phyloP scores from a whole-genome alignment of 1,140 invertebrate genomes.

The Heterodera carotae region DNA sequence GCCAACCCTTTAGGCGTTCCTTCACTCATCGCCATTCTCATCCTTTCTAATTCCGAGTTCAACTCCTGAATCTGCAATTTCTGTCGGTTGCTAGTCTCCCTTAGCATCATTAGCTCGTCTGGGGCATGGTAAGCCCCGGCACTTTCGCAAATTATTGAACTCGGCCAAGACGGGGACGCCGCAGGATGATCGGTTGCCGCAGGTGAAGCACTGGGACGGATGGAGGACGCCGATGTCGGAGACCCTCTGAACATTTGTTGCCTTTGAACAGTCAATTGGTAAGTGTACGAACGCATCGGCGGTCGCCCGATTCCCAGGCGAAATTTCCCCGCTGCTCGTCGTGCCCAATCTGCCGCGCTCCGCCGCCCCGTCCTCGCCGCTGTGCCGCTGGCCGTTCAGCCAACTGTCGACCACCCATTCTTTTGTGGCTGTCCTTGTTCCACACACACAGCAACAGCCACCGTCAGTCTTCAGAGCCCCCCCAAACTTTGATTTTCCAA shows the following conservation, averaged over 20 bases:
- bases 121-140: conserved; percentile 14
- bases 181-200: not conserved
- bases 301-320: not conserved
- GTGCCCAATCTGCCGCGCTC: not conserved
- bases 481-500: not conserved
- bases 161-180: conserved; percentile 24
- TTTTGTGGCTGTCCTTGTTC: conserved; percentile 4
- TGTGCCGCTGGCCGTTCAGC: conserved; percentile 24
- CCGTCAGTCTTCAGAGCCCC: not conserved
- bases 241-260: not conserved
- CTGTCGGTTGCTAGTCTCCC: conserved; percentile 46
- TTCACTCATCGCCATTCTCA: conserved; percentile 15
- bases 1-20: not conserved
- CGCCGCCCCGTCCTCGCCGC: not conserved
- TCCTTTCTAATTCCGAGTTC: conserved; percentile 9
- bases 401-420: conserved; percentile 32
- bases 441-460: not conserved
- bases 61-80: conserved; percentile 45
- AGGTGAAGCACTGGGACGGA: not conserved
- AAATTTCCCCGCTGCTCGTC: not conserved
- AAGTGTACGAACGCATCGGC: not conserved
- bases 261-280: too few relatives aligned
- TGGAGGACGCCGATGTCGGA: not conserved
- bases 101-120: conserved; percentile 42
- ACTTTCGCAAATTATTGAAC: not conserved